Percentiles rank a stretch among this genome's conserved stretches.
Evolutionary conservation across 2,797 vertebrate species (phyloP).

Genomic region (Oryzias sinensis): DNA sequence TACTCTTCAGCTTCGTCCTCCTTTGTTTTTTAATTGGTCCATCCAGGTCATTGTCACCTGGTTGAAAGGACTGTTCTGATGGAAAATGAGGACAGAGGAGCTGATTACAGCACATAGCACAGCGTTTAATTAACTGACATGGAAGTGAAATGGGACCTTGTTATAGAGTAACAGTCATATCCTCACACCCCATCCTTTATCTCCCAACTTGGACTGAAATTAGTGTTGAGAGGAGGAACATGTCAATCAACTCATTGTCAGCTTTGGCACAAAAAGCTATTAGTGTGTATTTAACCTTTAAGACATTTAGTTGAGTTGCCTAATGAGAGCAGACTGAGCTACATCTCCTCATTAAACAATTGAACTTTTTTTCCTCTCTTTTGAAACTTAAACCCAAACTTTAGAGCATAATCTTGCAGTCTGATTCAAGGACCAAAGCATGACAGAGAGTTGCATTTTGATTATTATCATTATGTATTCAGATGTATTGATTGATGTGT

Average conservation of each 20-base stretch:
- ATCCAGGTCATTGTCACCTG: constrained; percentile 4
- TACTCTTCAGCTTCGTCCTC: not conserved
- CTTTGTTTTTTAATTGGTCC: constrained; percentile 6
- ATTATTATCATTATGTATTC: no score
- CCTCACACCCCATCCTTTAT: constrained; percentile 6
- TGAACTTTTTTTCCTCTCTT: no score
- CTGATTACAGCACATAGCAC: not conserved
- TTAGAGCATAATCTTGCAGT: no score
- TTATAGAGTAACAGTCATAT: not conserved
- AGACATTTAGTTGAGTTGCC: not conserved
- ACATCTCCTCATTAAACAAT: no score
- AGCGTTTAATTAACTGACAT: constrained; percentile 1
- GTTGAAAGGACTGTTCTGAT: not conserved
- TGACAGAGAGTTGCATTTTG: no score
- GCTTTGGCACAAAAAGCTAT: not conserved
- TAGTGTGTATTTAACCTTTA: not conserved
- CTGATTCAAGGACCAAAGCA: no score
- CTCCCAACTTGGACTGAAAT: not conserved
- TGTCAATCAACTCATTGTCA: not conserved
- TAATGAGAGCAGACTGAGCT: no score
- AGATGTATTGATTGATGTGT: no score
- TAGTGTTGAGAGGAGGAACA: not conserved
- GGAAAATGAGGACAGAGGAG: constrained; percentile 3
- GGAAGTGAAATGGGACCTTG: constrained; percentile 11
- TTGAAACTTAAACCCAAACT: no score